These are phyloP conservation scores for Phenganax subtilis DNA, from an alignment of 92 coral and sea anemone genomes.

Conservation along the genomic window DNA sequence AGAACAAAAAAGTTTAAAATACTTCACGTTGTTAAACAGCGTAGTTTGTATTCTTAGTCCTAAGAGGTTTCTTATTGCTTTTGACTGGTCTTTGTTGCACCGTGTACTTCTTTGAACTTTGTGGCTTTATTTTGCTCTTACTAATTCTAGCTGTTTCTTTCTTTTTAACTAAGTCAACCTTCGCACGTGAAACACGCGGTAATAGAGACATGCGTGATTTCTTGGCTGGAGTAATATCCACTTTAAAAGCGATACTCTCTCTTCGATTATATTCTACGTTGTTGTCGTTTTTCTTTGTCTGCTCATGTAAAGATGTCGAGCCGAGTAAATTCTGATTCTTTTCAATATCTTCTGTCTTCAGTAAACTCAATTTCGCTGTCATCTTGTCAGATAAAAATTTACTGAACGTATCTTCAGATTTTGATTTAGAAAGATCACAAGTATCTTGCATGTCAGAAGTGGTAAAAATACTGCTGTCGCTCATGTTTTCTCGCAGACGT, in stretches of 20 bases:
- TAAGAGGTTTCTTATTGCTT: slow-evolving; percentile 23
- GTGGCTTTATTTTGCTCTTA: slow-evolving; percentile 20
- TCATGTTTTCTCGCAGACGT: slow-evolving; percentile 32
- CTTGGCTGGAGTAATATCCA: slow-evolving; percentile 74
- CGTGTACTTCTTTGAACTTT: slow-evolving; percentile 11
- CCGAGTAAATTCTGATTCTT: slow-evolving; percentile 3
- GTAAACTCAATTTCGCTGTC: slow-evolving; percentile 38
- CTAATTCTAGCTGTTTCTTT: not conserved
- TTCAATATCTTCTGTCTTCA: slow-evolving; percentile 33
- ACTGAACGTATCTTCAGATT: slow-evolving; percentile 58
- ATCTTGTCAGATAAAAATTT: slow-evolving; percentile 36
- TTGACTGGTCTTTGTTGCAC: slow-evolving; percentile 21
- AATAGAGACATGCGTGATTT: slow-evolving; percentile 19
- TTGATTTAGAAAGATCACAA: slow-evolving; percentile 37
- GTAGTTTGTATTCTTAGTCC: not conserved
- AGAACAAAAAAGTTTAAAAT: not conserved
- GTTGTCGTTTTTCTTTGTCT: not conserved
- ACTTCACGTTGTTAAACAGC: not conserved
- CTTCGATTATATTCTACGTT: slow-evolving; percentile 39
- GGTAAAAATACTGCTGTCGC: slow-evolving; percentile 33
- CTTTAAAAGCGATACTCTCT: slow-evolving; percentile 69
- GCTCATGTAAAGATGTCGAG: slow-evolving; percentile 3
- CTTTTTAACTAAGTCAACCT: not conserved
- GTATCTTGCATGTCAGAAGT: slow-evolving; percentile 43
- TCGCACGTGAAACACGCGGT: slow-evolving; percentile 14